These are phyloP conservation scores for Agrenia bidenticulata DNA, from an alignment of 2,888 invertebrate species.

Conservation along the genomic window DNA sequence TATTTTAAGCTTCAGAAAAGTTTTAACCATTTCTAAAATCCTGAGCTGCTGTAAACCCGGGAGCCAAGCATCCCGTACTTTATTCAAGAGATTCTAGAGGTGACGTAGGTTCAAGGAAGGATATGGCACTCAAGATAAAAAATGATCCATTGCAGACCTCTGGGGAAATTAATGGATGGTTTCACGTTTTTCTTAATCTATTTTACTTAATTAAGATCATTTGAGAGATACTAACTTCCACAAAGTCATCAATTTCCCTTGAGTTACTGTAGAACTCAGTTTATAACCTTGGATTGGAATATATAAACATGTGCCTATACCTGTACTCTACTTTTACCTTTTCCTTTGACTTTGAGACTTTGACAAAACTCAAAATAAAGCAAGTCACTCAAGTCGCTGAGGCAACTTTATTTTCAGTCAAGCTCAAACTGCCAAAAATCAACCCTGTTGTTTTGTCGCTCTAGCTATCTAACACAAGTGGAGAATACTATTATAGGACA, in stretches of 20 bases:
- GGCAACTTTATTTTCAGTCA: no score
- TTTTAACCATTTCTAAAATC: not conserved
- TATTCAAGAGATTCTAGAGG: not conserved
- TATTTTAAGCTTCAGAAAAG: not conserved
- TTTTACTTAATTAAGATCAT: conserved; percentile 16
- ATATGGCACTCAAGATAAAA: conserved; percentile 6
- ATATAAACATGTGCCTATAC: not conserved
- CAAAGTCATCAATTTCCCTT: conserved; percentile 5
- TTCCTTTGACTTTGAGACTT: no score
- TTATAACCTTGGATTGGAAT: not conserved
- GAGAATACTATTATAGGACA: no score
- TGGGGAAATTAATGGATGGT: conserved; percentile 18
- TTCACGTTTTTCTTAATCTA: conserved; percentile 19
- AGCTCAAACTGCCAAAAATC: no score
- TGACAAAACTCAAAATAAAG: no score
- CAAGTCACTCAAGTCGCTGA: no score
- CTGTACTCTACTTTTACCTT: not conserved
- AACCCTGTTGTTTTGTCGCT: no score
- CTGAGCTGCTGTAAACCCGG: no score
- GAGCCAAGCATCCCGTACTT: not conserved
- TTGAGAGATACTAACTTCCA: not conserved
- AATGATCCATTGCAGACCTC: conserved; percentile 15
- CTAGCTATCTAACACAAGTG: no score
- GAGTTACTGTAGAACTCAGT: not conserved
- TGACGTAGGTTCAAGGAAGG: not conserved